Evolutionary conservation across 1,140 invertebrate species (phyloP).

Genomic region (Ceratitis capitata): DNA sequence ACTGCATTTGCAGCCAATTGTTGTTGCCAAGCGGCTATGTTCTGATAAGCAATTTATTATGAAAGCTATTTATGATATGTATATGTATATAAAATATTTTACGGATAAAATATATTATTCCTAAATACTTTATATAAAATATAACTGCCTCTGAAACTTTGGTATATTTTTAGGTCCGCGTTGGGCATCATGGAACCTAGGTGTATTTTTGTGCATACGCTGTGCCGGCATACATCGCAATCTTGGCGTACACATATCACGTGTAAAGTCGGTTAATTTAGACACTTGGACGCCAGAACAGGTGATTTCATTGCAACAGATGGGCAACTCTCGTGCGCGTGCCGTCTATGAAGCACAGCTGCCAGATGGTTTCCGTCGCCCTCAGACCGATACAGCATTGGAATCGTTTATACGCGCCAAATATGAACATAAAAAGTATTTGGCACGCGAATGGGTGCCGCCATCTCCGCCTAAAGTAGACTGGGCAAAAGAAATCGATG

Average conservation of each 20-base stretch:
- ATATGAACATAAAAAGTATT: constrained; percentile 98
- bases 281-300: constrained; percentile 99
- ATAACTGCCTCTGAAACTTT: not conserved
- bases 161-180: constrained; percentile 79
- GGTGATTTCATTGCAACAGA: constrained; percentile 92
- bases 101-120: too few relatives aligned
- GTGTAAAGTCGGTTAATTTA: constrained; percentile 97
- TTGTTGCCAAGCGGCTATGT: not conserved
- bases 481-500: constrained; percentile 87
- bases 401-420: constrained; percentile 97
- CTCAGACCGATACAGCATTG: constrained; percentile 92
- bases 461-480: constrained; percentile 84
- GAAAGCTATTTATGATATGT: not conserved
- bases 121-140: too few relatives aligned
- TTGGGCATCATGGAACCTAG: constrained; percentile 99
- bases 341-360: constrained; percentile 98
- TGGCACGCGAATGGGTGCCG: constrained; percentile 95
- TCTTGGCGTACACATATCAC: constrained; percentile 97
- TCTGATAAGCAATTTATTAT: constrained; percentile 4
- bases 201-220: constrained; percentile 96
- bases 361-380: constrained; percentile 92
- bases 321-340: constrained; percentile 96
- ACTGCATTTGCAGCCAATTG: not conserved
- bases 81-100: not conserved
- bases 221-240: constrained; percentile 98